A percentile compares a stretch with the other conserved stretches of the same genome.
phyloP scores from a whole-genome alignment of 2,888 invertebrate genomes.

The Anorthoa munda region DNA sequence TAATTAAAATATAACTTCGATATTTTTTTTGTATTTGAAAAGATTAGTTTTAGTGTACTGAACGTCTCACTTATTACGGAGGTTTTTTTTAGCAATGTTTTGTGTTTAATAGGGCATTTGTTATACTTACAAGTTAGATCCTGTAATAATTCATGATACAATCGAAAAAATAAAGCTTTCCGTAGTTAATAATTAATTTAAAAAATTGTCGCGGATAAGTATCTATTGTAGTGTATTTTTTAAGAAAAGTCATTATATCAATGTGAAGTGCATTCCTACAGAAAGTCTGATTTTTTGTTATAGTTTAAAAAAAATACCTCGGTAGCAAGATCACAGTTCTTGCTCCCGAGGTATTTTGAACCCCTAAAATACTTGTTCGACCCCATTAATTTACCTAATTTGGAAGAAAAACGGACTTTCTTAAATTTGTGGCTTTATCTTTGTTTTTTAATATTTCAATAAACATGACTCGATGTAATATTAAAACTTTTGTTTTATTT shows the following conservation, averaged over 20 bases:
- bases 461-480: too few relatives aligned
- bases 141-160: not conserved
- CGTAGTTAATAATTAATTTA: not conserved
- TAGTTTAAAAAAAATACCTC: not conserved
- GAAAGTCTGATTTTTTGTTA: not conserved
- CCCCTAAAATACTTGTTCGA: slow-evolving; percentile 2
- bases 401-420: too few relatives aligned
- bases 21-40: not conserved
- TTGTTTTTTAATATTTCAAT: too few relatives aligned
- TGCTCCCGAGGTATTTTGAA: too few relatives aligned
- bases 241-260: not conserved
- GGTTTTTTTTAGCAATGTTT: not conserved
- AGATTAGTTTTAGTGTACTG: slow-evolving; percentile 3
- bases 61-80: not conserved
- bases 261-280: not conserved
- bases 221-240: not conserved
- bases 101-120: not conserved
- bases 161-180: not conserved
- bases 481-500: too few relatives aligned
- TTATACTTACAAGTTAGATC: not conserved
- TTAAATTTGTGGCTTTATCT: too few relatives aligned
- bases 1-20: too few relatives aligned
- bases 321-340: slow-evolving; percentile 1
- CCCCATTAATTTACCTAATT: not conserved
- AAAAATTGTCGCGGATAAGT: not conserved